Base-by-base conservation (phyloP, 2,797 vertebrate genomes). In the Dipus sagitta region DNA sequence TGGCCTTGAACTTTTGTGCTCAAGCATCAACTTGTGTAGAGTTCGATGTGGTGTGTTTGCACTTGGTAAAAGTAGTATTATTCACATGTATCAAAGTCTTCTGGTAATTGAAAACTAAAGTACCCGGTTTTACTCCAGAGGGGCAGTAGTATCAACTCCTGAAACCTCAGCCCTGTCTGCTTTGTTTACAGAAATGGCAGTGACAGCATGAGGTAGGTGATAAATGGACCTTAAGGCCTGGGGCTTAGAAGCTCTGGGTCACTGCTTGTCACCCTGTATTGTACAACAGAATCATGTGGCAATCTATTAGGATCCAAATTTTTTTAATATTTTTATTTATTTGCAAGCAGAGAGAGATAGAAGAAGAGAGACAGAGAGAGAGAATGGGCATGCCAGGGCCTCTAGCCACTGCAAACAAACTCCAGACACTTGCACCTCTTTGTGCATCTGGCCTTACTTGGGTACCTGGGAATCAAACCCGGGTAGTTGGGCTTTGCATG, bases 51-150 rank as follows among this genome's bases (percentile, higher is more conserved):
- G 47, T 86, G 0, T 88, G 13, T 84, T 62, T 85, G 21, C 72
- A 38, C 80, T 80, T 77, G 81, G 82, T 60, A 79, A 26, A 67
- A 76, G 21, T 13, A 20, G 3, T 93, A 21, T 32, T 54, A 21
- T 93, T 75, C 60, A 24, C 20, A 81, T 26, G 15, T 68, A 52
- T 64, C 64, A 67, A 13, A 64, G 28, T 87, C n/a, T 52, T 3
- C 58, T 0, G 52, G 10, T 82, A 47, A 75, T 72, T 84, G 70
- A 86, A 90, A 95, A 90, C 38, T 32, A n/a, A 75, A 80, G 20
- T 54, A 34, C 54, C 17, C 2, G 14, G 54, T 84, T 93, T 80
- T 68, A 71, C 79, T 34, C 5, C 32, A 74, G 76, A 91, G 28
- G 30, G 14, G 26, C 77, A 62, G 54, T 70, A 32, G 21, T 54